A percentile compares a stretch with the other conserved stretches of the same genome.
These are phyloP conservation scores for Trogon melanurus DNA, from an alignment of 2,113 vertebrate species.

Conservation along the genomic window DNA sequence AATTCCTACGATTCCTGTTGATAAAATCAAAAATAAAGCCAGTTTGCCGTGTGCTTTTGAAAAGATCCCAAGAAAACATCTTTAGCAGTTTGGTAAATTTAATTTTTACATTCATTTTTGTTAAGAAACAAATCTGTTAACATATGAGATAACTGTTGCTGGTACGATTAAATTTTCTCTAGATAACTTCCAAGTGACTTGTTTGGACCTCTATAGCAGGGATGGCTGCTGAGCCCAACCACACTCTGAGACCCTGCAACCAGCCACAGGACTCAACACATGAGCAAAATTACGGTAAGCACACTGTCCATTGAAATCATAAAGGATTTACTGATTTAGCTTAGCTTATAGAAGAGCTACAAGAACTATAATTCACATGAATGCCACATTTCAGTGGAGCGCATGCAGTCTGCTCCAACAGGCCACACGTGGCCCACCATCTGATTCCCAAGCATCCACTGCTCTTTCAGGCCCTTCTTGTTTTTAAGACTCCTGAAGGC, in stretches of 20 bases:
- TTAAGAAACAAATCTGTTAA: background rate
- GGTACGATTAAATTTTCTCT: background rate
- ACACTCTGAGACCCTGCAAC: background rate
- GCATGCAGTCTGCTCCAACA: background rate
- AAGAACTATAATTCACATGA: background rate
- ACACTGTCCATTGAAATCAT: background rate
- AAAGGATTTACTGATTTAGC: background rate
- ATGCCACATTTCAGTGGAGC: fast-evolving
- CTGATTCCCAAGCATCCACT: background rate
- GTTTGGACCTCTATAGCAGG: background rate
- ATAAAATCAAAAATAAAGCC: background rate
- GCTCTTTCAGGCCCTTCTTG: background rate
- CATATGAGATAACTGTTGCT: background rate
- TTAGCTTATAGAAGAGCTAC: background rate
- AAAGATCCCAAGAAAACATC: background rate
- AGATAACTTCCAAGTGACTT: background rate
- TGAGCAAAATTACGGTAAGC: background rate
- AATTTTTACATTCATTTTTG: background rate
- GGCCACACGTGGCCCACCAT: background rate
- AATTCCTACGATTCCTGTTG: background rate
- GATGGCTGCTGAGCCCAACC: background rate
- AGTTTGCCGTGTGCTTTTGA: background rate
- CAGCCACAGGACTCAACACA: background rate
- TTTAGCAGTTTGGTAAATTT: background rate
- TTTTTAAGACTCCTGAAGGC: background rate